Evolutionary conservation across 2,888 invertebrate genomes (phyloP), one percentile per base, ranked within the genome.

Genomic region (Acleris laterana): DNA sequence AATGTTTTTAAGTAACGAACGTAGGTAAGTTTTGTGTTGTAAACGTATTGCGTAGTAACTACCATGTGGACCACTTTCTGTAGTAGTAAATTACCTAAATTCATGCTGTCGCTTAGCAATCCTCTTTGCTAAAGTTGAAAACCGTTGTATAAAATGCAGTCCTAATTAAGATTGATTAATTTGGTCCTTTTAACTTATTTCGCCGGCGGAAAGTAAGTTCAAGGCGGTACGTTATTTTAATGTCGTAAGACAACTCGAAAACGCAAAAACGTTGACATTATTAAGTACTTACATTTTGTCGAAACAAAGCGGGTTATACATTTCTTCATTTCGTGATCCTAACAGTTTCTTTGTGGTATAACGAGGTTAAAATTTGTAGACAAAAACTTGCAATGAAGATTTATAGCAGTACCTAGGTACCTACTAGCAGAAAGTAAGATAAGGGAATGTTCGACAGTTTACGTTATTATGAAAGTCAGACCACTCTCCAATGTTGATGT

Each of bases 111-210:
- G 5, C n/a, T 51, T n/a, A 61, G 19, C 3, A 42, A 61, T 46
- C 19, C 25, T 28, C 5, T 28, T 44, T 22, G 3, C 19, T 11
- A 28, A 62, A 53, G 25, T 32, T 3, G 32, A 62, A 46, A 20
- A 53, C 13, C 20, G 20, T 22, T 48, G 32, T 53, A 46, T 46
- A 48, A 51, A 61, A 58, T 61, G 61, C 51, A 61, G 51, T 52
- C 61, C 52, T 52, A 61, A 62, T 62, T 62, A 48, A 48, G 62
- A 62, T 53, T 62, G 62, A 62, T 62, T 42, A 42, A 42, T 53
- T 53, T 46, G 46, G 53, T 48, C 53, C 53, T 53, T 53, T 62
- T 9, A 53, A 62, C 32, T 62, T 62, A 28, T 48, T 46, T 16
- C 16, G 42, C 51, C 11, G 44, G 44, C 42, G 50, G 5, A 61